These are phyloP conservation scores for Brachynemurus nebulosus DNA, from an alignment of 2,888 invertebrate genomes.

Conservation along the genomic window DNA sequence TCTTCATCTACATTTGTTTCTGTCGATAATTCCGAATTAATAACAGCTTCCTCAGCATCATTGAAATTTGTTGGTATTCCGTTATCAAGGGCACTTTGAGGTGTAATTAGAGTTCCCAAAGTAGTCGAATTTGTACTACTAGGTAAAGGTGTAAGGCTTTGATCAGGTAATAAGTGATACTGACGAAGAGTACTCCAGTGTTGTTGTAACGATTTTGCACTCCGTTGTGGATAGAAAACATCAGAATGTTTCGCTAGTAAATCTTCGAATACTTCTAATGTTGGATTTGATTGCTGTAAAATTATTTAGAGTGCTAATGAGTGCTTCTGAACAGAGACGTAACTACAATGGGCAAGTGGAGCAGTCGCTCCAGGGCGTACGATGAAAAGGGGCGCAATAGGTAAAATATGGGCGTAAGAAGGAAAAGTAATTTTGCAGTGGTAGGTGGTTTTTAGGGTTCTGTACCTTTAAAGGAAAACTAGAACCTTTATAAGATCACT, in stretches of 20 bases:
- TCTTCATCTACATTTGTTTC: constrained; percentile 65
- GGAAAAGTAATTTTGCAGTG: no score
- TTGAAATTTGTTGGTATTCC: constrained; percentile 50
- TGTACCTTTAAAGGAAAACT: no score
- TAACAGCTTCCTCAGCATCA: constrained; percentile 81
- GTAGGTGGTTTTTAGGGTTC: no score
- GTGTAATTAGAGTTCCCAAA: constrained; percentile 4
- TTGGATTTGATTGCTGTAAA: constrained; percentile 53
- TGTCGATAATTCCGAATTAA: constrained; percentile 60
- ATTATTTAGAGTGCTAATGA: no score
- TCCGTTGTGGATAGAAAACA: constrained; percentile 76
- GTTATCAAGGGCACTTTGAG: constrained; percentile 8
- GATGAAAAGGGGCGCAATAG: no score
- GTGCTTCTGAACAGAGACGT: no score
- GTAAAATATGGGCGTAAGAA: no score
- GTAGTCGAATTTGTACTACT: constrained; percentile 1
- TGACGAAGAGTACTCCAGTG: constrained; percentile 92
- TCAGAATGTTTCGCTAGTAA: constrained; percentile 70
- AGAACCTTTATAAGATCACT: no score
- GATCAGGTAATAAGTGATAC: constrained; percentile 82
- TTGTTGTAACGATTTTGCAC: constrained; percentile 65
- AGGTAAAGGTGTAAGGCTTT: constrained; percentile 43
- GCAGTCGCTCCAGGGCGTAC: no score
- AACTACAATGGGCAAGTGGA: no score
- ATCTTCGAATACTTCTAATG: constrained; percentile 69